Percentiles rank a stretch among this genome's conserved stretches.
These are phyloP conservation scores for Pseudomyrmex pallidus DNA, from an alignment of 1,140 invertebrate genomes.

Conservation along the genomic window DNA sequence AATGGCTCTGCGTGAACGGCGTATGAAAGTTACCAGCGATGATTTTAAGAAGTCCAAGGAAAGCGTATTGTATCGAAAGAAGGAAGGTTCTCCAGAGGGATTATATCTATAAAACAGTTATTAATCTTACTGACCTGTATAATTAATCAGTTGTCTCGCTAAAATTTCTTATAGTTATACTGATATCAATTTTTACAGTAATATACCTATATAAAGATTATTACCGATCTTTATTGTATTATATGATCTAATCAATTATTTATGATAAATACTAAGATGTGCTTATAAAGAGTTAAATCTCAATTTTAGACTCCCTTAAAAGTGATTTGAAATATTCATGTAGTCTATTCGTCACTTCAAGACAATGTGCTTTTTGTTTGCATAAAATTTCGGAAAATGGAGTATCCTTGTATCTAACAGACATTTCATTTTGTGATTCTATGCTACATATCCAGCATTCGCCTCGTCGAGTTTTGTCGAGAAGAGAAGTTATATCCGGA, in stretches of 20 bases:
- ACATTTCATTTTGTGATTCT: slow-evolving; percentile 45
- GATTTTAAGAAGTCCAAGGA: slow-evolving; percentile 99
- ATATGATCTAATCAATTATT: not conserved
- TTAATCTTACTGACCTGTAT: slow-evolving; percentile 43
- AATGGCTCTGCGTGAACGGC: slow-evolving; percentile 97
- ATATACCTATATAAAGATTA: not conserved
- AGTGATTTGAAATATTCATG: slow-evolving; percentile 74
- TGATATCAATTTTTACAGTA: slow-evolving; percentile 35
- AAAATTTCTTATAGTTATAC: slow-evolving; percentile 43
- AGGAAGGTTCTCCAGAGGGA: slow-evolving; percentile 99
- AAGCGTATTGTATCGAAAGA: slow-evolving; percentile 99
- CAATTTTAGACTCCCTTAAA: slow-evolving; percentile 68
- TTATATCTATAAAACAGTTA: slow-evolving; percentile 94
- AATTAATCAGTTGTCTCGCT: not conserved
- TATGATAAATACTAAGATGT: slow-evolving; percentile 10
- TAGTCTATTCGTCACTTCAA: slow-evolving; percentile 68
- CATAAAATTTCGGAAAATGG: slow-evolving; percentile 68
- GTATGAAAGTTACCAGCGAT: slow-evolving; percentile 99
- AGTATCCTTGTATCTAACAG: slow-evolving; percentile 50
- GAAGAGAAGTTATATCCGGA: slow-evolving; percentile 70
- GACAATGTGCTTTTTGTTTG: slow-evolving; percentile 73
- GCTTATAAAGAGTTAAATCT: not conserved
- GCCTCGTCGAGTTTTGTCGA: slow-evolving; percentile 77
- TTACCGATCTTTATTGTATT: not conserved
- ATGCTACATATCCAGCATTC: slow-evolving; percentile 77